Evolutionary conservation across 2,888 invertebrate species (phyloP).

Genomic region (Penaeus monodon): DNA sequence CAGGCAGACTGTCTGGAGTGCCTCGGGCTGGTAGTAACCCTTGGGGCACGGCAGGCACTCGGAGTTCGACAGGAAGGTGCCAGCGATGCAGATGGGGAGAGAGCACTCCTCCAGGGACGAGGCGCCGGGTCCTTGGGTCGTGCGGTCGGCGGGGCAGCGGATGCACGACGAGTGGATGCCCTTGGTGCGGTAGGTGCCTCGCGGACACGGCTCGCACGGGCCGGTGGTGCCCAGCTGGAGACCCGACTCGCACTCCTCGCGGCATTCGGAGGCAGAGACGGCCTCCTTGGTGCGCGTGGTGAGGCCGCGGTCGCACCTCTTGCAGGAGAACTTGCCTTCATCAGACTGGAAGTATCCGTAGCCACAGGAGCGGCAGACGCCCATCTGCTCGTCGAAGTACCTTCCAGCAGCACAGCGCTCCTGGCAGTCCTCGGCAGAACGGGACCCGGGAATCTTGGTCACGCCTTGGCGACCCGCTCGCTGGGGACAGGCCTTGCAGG

Average conservation of each 20-base stretch:
- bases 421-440: constrained; percentile 90
- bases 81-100: constrained; percentile 86
- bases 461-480: constrained; percentile 92
- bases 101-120: constrained; percentile 91
- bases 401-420: constrained; percentile 94
- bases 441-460: constrained; percentile 86
- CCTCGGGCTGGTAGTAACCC: constrained; percentile 90
- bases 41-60: constrained; percentile 86
- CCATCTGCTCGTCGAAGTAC: constrained; percentile 89
- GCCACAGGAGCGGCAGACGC: constrained; percentile 91
- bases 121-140: constrained; percentile 84
- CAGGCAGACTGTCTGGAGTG: constrained; percentile 87
- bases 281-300: constrained; percentile 93
- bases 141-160: constrained; percentile 88
- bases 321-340: constrained; percentile 90
- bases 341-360: constrained; percentile 93
- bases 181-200: constrained; percentile 87
- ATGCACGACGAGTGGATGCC: constrained; percentile 91
- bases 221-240: constrained; percentile 79
- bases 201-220: constrained; percentile 90
- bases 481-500: constrained; percentile 89
- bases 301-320: constrained; percentile 89
- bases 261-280: constrained; percentile 82
- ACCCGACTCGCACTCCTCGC: constrained; percentile 84
- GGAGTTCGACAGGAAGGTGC: constrained; percentile 68